Conservation (phyloP, 2,797 vertebrate genomes). For the Balearica regulorum region DNA sequence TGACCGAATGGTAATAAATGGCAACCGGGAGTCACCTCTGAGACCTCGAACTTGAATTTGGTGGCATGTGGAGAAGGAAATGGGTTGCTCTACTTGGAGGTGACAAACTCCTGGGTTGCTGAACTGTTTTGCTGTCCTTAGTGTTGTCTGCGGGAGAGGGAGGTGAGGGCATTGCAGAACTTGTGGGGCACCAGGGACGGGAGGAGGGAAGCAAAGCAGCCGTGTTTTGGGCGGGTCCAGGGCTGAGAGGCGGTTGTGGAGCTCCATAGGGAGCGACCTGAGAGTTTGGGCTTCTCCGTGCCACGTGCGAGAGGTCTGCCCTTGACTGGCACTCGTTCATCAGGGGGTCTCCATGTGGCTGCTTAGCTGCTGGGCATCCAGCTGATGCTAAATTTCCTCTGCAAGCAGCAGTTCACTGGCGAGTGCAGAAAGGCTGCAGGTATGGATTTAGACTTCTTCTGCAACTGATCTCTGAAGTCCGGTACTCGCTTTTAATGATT, state of each 20-base stretch:
- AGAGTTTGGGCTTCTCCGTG: neutral
- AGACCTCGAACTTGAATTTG: neutral
- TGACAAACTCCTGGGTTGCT: accelerated
- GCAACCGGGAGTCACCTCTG: neutral
- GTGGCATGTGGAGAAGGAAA: neutral
- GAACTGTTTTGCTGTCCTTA: neutral
- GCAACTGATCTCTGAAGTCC: neutral
- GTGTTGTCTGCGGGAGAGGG: accelerated
- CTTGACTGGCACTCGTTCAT: accelerated
- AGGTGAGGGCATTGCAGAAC: neutral
- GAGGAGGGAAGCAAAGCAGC: neutral
- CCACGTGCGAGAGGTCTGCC: accelerated
- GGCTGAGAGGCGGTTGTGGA: neutral
- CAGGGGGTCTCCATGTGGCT: neutral
- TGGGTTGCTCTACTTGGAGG: neutral
- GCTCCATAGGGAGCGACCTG: neutral
- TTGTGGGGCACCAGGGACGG: neutral
- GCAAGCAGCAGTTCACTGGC: neutral
- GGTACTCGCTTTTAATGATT: neutral
- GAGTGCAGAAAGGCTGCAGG: neutral
- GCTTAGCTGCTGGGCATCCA: neutral
- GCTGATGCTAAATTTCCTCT: neutral
- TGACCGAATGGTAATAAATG: neutral
- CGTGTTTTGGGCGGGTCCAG: neutral
- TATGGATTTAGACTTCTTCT: neutral